phyloP scores from a whole-genome alignment of 2,888 invertebrate species.

The Apeira syringaria region DNA sequence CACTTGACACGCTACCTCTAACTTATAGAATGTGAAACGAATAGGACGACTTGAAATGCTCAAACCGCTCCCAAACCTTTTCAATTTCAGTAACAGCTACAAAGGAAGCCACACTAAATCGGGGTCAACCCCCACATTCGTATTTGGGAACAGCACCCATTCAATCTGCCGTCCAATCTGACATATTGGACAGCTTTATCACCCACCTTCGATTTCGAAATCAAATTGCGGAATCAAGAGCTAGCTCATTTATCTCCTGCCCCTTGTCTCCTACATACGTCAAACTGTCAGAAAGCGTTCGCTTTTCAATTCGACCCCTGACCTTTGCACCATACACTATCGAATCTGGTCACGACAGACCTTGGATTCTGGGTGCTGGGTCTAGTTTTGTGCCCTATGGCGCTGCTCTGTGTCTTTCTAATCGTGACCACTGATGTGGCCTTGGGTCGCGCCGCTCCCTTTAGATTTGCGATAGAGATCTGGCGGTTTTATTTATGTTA shows the following conservation, averaged over 20 bases:
- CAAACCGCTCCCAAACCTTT: conserved; percentile 1
- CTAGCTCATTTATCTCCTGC: conserved; percentile 34
- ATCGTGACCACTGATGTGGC: conserved; percentile 69
- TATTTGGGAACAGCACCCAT: conserved; percentile 23
- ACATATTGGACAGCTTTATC: conserved; percentile 21
- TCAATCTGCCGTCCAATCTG: conserved; percentile 18
- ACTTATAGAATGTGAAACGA: background rate
- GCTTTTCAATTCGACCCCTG: conserved; percentile 59
- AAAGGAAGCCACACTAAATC: conserved; percentile 14
- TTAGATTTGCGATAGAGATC: conserved; percentile 64
- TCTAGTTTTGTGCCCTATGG: conserved; percentile 29
- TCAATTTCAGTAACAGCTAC: conserved; percentile 14
- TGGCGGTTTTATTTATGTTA: conserved; percentile 43
- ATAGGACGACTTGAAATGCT: background rate
- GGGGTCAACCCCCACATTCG: conserved; percentile 11
- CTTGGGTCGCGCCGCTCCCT: conserved; percentile 72
- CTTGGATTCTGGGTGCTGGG: conserved; percentile 60
- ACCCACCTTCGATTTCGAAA: conserved; percentile 30
- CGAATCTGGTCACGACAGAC: conserved; percentile 67
- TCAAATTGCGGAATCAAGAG: conserved; percentile 28
- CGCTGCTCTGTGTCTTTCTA: conserved; percentile 59
- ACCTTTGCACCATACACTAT: conserved; percentile 59
- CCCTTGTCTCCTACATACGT: conserved; percentile 53
- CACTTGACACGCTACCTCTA: background rate
- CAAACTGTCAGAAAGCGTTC: conserved; percentile 57